Evolutionary conservation across 2,113 vertebrate genomes (phyloP).

Genomic region (Mungos mungo): DNA sequence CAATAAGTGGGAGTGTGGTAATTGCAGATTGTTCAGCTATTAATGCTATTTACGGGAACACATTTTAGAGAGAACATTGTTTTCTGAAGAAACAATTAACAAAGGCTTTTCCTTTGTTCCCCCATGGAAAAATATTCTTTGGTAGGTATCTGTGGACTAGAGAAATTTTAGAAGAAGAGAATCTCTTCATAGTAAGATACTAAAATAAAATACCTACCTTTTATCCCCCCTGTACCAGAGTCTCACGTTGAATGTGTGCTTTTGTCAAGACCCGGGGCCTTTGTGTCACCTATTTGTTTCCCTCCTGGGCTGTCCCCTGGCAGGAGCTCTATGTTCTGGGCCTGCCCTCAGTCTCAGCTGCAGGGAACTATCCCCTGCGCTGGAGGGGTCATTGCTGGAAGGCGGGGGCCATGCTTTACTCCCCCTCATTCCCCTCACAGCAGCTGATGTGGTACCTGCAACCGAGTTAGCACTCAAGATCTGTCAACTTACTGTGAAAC

Average conservation of each 20-base stretch:
- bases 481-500: not conserved
- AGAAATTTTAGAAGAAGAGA: conserved; percentile 32
- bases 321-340: not conserved
- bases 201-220: not conserved
- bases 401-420: not conserved
- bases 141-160: conserved; percentile 35
- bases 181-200: not conserved
- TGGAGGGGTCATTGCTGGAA: not conserved
- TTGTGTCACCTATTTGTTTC: not conserved
- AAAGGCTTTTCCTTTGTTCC: conserved; percentile 56
- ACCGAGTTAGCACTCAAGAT: not conserved
- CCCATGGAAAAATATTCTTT: conserved; percentile 53
- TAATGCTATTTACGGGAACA: conserved; percentile 50
- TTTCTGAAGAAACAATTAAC: conserved; percentile 40
- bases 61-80: conserved; percentile 44
- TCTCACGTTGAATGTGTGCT: not conserved
- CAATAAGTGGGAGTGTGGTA: not conserved
- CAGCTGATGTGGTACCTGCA: not conserved
- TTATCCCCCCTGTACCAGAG: not conserved
- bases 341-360: not conserved
- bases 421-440: not conserved
- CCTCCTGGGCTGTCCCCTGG: not conserved
- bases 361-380: not conserved
- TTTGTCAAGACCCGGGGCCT: not conserved
- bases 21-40: conserved; percentile 54